Percentiles rank a stretch among this genome's conserved stretches.
These are phyloP conservation scores for Crotalus helleri DNA, from an alignment of 2,113 vertebrate species.

Conservation along the genomic window DNA sequence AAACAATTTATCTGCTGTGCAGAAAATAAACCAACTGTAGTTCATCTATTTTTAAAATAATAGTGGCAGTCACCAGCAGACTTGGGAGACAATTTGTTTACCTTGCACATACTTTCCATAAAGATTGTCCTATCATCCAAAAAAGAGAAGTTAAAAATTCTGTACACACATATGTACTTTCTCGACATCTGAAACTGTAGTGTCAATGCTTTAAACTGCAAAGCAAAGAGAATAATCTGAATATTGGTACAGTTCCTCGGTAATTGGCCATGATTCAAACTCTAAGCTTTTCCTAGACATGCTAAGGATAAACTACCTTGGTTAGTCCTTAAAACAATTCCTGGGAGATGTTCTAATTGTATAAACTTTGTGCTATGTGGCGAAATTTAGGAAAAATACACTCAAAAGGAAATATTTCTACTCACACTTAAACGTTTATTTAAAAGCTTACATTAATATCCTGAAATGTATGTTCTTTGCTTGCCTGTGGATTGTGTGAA, in stretches of 20 bases:
- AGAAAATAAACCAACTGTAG: neutral
- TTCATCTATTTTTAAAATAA: neutral
- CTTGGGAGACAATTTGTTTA: neutral
- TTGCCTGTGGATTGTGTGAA: conserved; percentile 53
- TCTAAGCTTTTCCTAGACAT: neutral
- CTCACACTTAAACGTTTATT: conserved; percentile 65
- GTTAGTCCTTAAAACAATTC: neutral
- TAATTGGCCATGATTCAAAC: neutral
- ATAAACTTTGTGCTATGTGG: neutral
- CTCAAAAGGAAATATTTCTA: neutral
- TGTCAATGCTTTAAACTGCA: neutral
- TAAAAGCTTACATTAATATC: conserved; percentile 52
- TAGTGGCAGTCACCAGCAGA: neutral
- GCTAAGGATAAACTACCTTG: neutral
- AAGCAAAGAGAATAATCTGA: neutral
- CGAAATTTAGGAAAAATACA: neutral
- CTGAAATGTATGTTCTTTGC: conserved; percentile 52
- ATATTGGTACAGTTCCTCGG: neutral
- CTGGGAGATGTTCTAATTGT: neutral
- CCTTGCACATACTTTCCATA: neutral
- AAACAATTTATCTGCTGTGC: neutral
- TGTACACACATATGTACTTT: neutral
- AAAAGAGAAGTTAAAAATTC: neutral
- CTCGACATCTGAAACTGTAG: neutral
- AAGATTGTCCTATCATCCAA: neutral